A percentile compares a stretch with the other conserved stretches of the same genome.
phyloP scores from a whole-genome alignment of 2,888 invertebrate genomes.

The Eucriotettix oculatus region DNA sequence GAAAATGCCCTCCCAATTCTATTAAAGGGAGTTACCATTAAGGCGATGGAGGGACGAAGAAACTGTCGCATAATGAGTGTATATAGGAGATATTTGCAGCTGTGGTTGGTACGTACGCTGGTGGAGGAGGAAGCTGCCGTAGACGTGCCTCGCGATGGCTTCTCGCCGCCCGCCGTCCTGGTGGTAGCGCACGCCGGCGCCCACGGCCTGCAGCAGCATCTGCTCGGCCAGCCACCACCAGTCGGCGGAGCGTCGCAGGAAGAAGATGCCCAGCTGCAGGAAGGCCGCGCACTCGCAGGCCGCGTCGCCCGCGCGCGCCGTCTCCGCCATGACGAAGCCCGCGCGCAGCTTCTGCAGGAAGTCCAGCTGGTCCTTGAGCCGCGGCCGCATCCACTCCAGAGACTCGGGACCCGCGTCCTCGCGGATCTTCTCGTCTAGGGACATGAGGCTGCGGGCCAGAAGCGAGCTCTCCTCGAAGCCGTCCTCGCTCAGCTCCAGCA shows the following conservation, averaged over 20 bases:
- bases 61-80: too few relatives aligned
- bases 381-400: background rate
- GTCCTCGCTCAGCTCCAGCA: background rate
- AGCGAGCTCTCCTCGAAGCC: background rate
- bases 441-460: background rate
- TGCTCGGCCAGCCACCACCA: slow-evolving; percentile 42
- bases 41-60: too few relatives aligned
- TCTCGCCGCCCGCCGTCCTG: slow-evolving; percentile 33
- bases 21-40: too few relatives aligned
- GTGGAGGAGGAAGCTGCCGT: slow-evolving; percentile 34
- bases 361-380: background rate
- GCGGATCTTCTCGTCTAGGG: background rate
- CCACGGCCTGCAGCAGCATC: slow-evolving; percentile 30
- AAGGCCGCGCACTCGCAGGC: slow-evolving; percentile 26
- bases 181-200: slow-evolving; percentile 27
- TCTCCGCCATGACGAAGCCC: background rate
- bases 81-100: too few relatives aligned
- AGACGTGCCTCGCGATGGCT: slow-evolving; percentile 33
- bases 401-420: background rate
- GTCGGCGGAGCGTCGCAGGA: slow-evolving; percentile 29
- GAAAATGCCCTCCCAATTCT: too few relatives aligned
- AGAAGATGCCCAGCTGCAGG: slow-evolving; percentile 27
- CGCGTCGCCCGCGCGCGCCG: background rate
- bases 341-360: slow-evolving; percentile 1
- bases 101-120: slow-evolving; percentile 19